These are phyloP conservation scores for Pseudomyrmex concolor DNA, from an alignment of 1,140 invertebrate genomes.

Conservation along the genomic window DNA sequence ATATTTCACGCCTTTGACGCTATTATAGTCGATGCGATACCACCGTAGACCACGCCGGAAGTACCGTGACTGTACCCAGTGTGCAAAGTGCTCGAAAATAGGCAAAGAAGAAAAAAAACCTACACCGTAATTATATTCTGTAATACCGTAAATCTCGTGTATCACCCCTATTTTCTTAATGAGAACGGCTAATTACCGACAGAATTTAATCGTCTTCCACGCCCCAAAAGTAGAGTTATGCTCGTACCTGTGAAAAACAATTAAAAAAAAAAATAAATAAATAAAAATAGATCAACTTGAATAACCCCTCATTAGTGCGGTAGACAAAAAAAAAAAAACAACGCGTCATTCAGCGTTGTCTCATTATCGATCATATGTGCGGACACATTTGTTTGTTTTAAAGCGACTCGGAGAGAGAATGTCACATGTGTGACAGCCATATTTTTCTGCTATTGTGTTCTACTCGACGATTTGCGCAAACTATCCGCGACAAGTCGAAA, in stretches of 20 bases:
- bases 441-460: constrained; percentile 3
- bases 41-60: constrained; percentile 53
- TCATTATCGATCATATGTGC: constrained; percentile 13
- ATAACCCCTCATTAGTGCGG: constrained; percentile 28
- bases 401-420: neutral
- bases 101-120: constrained; percentile 42
- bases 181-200: constrained; percentile 55
- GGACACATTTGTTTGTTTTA: too few species aligned
- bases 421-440: neutral
- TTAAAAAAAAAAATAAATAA: neutral
- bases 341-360: neutral
- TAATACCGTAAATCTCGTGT: constrained; percentile 55
- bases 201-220: constrained; percentile 57
- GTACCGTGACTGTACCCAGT: constrained; percentile 35
- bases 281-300: neutral
- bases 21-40: constrained; percentile 51
- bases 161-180: constrained; percentile 40
- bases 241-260: constrained; percentile 64
- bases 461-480: constrained; percentile 26
- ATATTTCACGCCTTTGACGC: constrained; percentile 49
- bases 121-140: constrained; percentile 45
- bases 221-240: constrained; percentile 72
- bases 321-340: neutral
- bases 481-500: constrained; percentile 1
- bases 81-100: constrained; percentile 56